These are phyloP conservation scores for Matsumurasca onukii DNA, from an alignment of 1,140 invertebrate genomes.

Conservation along the genomic window DNA sequence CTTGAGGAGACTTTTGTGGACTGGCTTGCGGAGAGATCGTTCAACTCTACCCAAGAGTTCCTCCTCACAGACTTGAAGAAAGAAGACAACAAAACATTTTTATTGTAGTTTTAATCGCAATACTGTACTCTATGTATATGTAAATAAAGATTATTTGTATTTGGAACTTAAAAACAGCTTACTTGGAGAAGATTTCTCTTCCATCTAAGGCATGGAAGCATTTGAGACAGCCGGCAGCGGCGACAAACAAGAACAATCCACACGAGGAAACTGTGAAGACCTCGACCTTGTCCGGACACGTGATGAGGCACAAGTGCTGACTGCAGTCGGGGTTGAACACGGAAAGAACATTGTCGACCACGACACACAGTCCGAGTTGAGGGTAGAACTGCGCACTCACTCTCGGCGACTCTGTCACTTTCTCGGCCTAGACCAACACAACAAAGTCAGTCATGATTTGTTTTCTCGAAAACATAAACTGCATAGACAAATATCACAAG, in stretches of 20 bases:
- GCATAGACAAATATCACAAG: no score
- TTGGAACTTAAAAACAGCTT: no score
- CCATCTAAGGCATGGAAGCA: neutral
- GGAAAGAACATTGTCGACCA: neutral
- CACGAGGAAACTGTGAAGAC: neutral
- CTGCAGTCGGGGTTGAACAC: neutral
- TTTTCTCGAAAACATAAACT: no score
- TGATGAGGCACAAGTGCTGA: neutral
- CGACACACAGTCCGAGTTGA: conserved; percentile 7
- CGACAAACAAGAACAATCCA: neutral
- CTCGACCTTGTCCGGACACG: neutral
- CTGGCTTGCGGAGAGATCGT: no score
- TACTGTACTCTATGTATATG: no score
- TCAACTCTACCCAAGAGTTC: no score
- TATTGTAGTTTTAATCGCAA: no score
- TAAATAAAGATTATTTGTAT: no score
- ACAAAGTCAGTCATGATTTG: neutral
- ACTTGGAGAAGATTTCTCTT: neutral
- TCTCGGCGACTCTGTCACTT: neutral
- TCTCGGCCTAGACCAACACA: neutral
- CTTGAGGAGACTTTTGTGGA: no score
- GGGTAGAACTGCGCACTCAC: neutral
- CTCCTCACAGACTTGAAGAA: no score
- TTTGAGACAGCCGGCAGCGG: neutral
- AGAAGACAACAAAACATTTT: no score